A percentile compares a stretch with the other conserved stretches of the same genome.
Conservation (phyloP, 2,113 vertebrate genomes). For the Myxocyprinus asiaticus region DNA sequence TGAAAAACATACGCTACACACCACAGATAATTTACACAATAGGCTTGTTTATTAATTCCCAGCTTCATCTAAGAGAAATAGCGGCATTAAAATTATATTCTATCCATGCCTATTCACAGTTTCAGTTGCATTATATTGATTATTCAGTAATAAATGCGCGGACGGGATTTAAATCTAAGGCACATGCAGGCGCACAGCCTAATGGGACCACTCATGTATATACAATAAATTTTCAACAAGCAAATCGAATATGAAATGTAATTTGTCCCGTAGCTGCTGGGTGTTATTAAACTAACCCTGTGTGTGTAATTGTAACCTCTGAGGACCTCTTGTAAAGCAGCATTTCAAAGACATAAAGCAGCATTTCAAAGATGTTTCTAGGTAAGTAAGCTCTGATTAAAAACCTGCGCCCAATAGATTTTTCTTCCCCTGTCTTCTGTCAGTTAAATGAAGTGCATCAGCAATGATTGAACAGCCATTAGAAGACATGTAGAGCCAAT, state of each 20-base stretch:
- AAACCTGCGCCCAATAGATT: background rate
- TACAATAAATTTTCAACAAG: conserved; percentile 8
- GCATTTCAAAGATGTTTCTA: conserved; percentile 15
- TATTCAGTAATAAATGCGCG: conserved; percentile 22
- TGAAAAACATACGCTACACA: conserved; percentile 12
- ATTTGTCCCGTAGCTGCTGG: conserved; percentile 22
- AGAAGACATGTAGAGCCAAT: background rate
- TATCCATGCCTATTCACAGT: background rate
- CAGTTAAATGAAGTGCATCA: background rate
- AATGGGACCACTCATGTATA: conserved; percentile 35
- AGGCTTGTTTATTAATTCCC: conserved; percentile 10
- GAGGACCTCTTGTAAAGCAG: background rate
- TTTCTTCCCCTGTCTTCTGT: too few relatives aligned
- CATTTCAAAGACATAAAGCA: conserved; percentile 2
- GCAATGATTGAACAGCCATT: background rate
- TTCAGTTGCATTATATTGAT: conserved; percentile 30
- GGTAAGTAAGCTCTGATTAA: conserved; percentile 29
- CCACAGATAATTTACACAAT: background rate
- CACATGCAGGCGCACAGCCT: background rate
- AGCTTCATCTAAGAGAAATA: conserved; percentile 12
- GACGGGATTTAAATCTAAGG: conserved; percentile 32
- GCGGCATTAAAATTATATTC: conserved; percentile 9
- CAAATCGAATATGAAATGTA: conserved; percentile 28
- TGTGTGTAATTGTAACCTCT: conserved; percentile 31
- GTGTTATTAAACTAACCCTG: conserved; percentile 30